Conservation (phyloP, 2,888 invertebrate species). For the Cepaea hortensis region DNA sequence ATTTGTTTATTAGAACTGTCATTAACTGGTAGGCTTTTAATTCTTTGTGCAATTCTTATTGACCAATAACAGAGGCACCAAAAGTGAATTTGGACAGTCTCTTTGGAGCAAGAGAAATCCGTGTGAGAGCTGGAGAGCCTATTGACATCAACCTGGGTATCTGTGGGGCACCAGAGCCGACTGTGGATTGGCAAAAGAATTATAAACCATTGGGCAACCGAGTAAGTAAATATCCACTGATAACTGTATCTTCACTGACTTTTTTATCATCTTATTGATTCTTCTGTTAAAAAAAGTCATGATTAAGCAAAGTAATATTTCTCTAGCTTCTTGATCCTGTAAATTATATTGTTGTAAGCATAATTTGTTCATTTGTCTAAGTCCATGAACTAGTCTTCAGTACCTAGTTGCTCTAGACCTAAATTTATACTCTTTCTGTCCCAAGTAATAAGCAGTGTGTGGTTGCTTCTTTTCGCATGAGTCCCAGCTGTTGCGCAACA, state of each 20-base stretch:
- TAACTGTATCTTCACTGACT: not conserved
- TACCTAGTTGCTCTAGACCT: too few relatives aligned
- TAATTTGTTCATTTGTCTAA: too few relatives aligned
- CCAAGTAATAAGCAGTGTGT: too few relatives aligned
- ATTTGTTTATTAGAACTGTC: not conserved
- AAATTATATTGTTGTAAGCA: too few relatives aligned
- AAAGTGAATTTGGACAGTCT: conserved; percentile 91
- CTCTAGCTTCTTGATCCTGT: not conserved
- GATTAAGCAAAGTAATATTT: not conserved
- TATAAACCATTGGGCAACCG: conserved; percentile 79
- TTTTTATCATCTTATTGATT: not conserved
- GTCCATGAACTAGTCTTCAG: too few relatives aligned
- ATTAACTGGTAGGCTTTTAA: not conserved
- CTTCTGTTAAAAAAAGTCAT: not conserved
- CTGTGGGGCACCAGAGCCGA: conserved; percentile 94
- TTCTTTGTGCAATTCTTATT: not conserved
- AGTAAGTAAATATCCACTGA: conserved; percentile 57
- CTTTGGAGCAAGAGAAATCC: conserved; percentile 87
- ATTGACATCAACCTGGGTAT: conserved; percentile 94
- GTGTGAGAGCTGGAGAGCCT: conserved; percentile 97
- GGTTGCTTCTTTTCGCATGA: too few relatives aligned
- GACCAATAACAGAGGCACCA: conserved; percentile 85
- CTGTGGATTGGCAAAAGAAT: conserved; percentile 90
- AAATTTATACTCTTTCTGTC: too few relatives aligned
- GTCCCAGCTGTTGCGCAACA: too few relatives aligned